phyloP scores from a whole-genome alignment of 2,113 vertebrate genomes.

The Arizona elegans region DNA sequence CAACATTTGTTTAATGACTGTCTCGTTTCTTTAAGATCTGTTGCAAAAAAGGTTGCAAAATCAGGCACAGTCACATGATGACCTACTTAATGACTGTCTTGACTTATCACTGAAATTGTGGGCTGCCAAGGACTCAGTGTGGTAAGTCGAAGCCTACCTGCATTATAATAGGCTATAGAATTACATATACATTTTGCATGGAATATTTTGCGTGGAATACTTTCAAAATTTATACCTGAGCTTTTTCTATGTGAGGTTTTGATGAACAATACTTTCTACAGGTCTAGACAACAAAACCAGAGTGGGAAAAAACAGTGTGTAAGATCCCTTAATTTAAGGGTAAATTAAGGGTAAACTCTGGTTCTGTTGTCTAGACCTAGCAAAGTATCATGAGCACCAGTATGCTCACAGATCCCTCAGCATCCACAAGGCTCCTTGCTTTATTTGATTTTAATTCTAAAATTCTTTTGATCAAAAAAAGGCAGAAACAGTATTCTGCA shows the following conservation, averaged over 20 bases:
- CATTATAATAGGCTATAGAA: conserved; percentile 24
- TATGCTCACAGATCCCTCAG: neutral
- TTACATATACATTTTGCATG: fast-evolving
- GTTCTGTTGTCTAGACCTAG: neutral
- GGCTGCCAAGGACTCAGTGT: neutral
- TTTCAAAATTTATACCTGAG: neutral
- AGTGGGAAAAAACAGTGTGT: neutral
- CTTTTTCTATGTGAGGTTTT: conserved; percentile 3
- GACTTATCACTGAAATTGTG: neutral
- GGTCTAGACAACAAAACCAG: neutral
- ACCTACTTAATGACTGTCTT: neutral
- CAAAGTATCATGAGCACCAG: neutral
- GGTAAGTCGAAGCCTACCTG: neutral
- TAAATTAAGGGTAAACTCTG: neutral
- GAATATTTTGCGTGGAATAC: neutral
- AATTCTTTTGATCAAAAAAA: neutral
- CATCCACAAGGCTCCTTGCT: neutral
- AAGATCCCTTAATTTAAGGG: neutral
- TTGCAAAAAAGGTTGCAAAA: neutral
- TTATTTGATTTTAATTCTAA: neutral
- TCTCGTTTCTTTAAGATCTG: neutral
- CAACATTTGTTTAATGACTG: neutral
- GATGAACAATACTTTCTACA: neutral
- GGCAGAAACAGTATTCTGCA: neutral
- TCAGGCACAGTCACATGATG: neutral